These are phyloP conservation scores for Rhegmatorhina hoffmannsi DNA, from an alignment of 2,113 vertebrate species.

Conservation along the genomic window DNA sequence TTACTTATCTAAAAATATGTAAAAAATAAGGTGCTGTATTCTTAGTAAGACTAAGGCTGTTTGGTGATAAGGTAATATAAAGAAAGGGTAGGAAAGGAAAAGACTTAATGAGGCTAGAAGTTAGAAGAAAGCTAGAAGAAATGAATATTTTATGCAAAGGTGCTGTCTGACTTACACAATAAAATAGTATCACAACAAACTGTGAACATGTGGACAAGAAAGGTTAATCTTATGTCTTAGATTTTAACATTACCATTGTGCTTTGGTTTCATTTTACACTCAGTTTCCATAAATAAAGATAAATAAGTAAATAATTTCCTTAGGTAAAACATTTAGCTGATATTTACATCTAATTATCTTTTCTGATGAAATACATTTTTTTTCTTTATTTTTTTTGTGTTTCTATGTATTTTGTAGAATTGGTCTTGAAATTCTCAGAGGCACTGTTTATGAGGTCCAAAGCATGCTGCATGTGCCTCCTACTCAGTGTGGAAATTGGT, in stretches of 20 bases:
- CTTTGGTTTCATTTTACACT: not conserved
- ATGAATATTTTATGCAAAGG: not conserved
- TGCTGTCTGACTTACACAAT: not conserved
- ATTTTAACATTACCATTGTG: not conserved
- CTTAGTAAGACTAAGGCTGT: not conserved
- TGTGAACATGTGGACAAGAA: not conserved
- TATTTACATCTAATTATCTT: not conserved
- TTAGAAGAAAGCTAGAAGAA: not conserved
- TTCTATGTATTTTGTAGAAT: not conserved
- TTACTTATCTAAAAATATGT: not conserved
- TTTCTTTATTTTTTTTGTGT: not conserved
- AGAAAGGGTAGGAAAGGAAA: not conserved
- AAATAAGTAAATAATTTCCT: not conserved
- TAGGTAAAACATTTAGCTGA: not conserved
- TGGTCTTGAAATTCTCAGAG: not conserved
- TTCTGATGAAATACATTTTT: not conserved
- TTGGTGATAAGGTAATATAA: not conserved
- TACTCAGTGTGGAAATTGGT: not conserved
- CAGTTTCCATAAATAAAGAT: not conserved
- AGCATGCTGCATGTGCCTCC: not conserved
- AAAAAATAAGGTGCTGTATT: not conserved
- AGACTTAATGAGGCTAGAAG: not conserved
- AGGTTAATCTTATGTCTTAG: not conserved
- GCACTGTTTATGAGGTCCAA: not conserved
- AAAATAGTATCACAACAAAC: not conserved